Evolutionary conservation across 2,113 vertebrate genomes (phyloP), one percentile per base, ranked within the genome.

Genomic region (Noctilio leporinus): DNA sequence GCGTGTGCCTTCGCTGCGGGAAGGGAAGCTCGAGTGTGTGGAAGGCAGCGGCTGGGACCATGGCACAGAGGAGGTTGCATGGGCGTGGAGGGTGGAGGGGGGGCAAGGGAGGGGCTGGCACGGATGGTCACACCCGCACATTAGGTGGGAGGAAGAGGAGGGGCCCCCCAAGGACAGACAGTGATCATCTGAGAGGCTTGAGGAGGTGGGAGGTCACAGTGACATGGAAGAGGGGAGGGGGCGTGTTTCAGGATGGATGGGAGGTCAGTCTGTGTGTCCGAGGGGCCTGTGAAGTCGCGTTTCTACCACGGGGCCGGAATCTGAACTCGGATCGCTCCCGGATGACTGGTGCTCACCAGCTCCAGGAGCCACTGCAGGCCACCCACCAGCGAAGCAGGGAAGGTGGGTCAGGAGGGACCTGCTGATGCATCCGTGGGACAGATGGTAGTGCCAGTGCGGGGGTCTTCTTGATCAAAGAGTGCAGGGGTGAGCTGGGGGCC

Each of bases 21-120:
- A 30, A 69, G 59, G 49, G 64, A 62, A 40, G 49, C 7, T 35
- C 5, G 40, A 3, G 77, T 19, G 4, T n/a, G n/a, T n/a, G n/a
- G n/a, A n/a, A n/a, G n/a, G n/a, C n/a, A n/a, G n/a, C n/a, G 40
- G 12, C 92, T 33, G 11, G 59, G 53, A 20, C 75, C 57, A 4
- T 40, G 49, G 2, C 40, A 38, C 24, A 10, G 51, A 30, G 12
- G 43, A 64, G 43, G 19, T 20, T 43, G 28, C 35, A 3, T 8
- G 0, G 0, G 19, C 45, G 38, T 16, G 0, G 19, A 67, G 49
- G 11, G 5, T 7, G 3, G 35, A n/a, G 16, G 24, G 19, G 12
- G 33, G 17, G 38, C 17, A 12, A 24, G 35, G 3, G 11, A 4
- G 47, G 33, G 4, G 12, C 24, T 2, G 1, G 75, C 6, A 38